phyloP scores from a whole-genome alignment of 2,113 vertebrate genomes.

The Podocnemis expansa region DNA sequence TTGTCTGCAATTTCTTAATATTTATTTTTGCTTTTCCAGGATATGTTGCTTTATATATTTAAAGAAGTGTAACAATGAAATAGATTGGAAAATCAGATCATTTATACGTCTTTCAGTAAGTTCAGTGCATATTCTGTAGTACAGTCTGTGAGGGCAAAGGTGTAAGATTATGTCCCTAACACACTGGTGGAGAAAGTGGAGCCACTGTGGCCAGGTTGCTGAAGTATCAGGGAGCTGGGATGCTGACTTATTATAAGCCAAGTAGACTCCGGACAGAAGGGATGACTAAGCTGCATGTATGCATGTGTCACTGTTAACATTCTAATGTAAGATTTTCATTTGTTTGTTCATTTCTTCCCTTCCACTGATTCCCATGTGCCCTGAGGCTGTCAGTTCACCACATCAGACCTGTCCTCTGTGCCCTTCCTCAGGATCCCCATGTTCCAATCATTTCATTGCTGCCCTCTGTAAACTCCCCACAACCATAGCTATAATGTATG shows the following conservation, averaged over 20 bases:
- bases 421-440: background rate
- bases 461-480: background rate
- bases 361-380: background rate
- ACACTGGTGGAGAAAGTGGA: background rate
- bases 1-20: background rate
- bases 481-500: background rate
- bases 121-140: fast-evolving
- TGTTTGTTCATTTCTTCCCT: background rate
- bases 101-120: background rate
- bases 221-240: background rate
- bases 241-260: background rate
- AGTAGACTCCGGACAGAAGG: fast-evolving
- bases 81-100: background rate
- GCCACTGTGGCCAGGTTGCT: fast-evolving
- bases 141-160: fast-evolving
- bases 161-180: fast-evolving
- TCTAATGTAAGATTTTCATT: background rate
- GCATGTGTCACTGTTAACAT: fast-evolving
- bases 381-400: background rate
- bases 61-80: background rate
- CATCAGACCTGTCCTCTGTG: fast-evolving
- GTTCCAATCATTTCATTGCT: background rate
- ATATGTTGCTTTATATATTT: background rate
- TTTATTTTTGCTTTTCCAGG: background rate
- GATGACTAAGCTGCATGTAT: fast-evolving